Evolutionary conservation across 2,797 vertebrate species (phyloP).

Genomic region (Bovichtus variegatus): DNA sequence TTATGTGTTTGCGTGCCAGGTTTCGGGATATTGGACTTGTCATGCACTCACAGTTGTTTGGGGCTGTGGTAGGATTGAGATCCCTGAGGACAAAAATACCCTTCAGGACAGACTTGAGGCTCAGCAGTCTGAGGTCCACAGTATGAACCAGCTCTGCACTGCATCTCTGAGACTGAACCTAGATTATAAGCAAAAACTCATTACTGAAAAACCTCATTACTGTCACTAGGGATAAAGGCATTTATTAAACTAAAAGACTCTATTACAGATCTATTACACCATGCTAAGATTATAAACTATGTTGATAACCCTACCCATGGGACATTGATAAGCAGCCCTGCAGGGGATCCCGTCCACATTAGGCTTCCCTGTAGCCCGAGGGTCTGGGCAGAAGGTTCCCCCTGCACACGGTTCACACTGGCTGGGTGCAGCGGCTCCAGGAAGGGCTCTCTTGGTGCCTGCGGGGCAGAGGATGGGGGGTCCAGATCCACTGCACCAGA

Average conservation of each 20-base stretch:
- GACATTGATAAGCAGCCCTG: slow-evolving; percentile 89
- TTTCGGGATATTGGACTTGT: slow-evolving; percentile 12
- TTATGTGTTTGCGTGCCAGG: background rate
- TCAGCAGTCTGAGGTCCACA: slow-evolving; percentile 86
- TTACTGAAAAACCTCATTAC: background rate
- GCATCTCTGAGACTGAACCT: slow-evolving; percentile 89
- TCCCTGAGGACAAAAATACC: slow-evolving; percentile 90
- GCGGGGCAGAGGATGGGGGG: slow-evolving; percentile 88
- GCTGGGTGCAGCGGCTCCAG: slow-evolving; percentile 84
- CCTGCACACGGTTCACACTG: slow-evolving; percentile 88
- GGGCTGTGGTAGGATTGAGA: slow-evolving; percentile 85
- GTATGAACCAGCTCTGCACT: slow-evolving; percentile 90
- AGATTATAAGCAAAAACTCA: slow-evolving; percentile 36
- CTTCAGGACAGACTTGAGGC: slow-evolving; percentile 87
- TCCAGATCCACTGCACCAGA: slow-evolving; percentile 92
- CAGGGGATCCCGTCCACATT: slow-evolving; percentile 89
- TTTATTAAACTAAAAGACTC: background rate
- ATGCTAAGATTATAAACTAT: slow-evolving; percentile 2
- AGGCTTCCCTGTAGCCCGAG: slow-evolving; percentile 79
- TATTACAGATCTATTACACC: background rate
- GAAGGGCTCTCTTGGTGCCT: slow-evolving; percentile 87
- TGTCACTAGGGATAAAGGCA: background rate
- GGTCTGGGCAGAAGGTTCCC: slow-evolving; percentile 90
- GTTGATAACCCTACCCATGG: slow-evolving; percentile 79
- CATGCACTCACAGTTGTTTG: slow-evolving; percentile 88